Percentiles rank a stretch among this genome's conserved stretches.
Evolutionary conservation across 2,888 invertebrate species (phyloP).

Genomic region (Platynereis dumerilii): DNA sequence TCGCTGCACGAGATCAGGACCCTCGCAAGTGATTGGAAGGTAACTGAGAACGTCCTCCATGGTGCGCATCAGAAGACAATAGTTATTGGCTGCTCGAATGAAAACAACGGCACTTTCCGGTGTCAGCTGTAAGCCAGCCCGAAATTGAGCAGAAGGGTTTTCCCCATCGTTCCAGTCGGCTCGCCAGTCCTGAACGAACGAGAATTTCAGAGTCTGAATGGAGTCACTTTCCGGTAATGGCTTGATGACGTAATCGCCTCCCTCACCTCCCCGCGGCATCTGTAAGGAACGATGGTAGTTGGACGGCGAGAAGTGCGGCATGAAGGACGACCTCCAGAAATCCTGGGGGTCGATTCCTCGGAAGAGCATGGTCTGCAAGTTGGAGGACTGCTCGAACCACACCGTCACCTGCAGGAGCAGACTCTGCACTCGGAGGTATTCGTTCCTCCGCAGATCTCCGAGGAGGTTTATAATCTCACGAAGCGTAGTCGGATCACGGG

Average conservation of each 20-base stretch:
- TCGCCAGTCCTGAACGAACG: conserved; percentile 34
- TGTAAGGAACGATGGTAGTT: conserved; percentile 8
- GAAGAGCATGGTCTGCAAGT: conserved; percentile 20
- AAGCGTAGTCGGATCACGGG: conserved; percentile 16
- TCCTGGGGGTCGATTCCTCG: conserved; percentile 27
- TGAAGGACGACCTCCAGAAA: conserved; percentile 32
- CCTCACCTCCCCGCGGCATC: conserved; percentile 4
- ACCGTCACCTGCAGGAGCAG: conserved; percentile 30
- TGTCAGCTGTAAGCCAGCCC: conserved; percentile 30
- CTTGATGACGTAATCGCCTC: conserved; percentile 8
- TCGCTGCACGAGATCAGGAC: conserved; percentile 25
- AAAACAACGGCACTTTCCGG: conserved; percentile 29
- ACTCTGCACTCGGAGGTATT: conserved; percentile 27
- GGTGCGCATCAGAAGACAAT: conserved; percentile 19
- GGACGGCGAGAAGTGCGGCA: conserved; percentile 24
- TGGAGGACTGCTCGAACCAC: conserved; percentile 28
- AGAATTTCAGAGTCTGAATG: conserved; percentile 29
- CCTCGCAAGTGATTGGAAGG: conserved; percentile 27
- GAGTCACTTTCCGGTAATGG: conserved; percentile 5
- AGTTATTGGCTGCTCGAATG: conserved; percentile 18
- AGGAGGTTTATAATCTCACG: conserved; percentile 21
- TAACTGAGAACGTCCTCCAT: conserved; percentile 28
- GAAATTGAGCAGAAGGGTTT: conserved; percentile 29
- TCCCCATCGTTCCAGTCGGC: conserved; percentile 31
- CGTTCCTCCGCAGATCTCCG: conserved; percentile 12